Evolutionary conservation across 2,797 vertebrate species (phyloP).

Genomic region (Chiropotes sagulatus): DNA sequence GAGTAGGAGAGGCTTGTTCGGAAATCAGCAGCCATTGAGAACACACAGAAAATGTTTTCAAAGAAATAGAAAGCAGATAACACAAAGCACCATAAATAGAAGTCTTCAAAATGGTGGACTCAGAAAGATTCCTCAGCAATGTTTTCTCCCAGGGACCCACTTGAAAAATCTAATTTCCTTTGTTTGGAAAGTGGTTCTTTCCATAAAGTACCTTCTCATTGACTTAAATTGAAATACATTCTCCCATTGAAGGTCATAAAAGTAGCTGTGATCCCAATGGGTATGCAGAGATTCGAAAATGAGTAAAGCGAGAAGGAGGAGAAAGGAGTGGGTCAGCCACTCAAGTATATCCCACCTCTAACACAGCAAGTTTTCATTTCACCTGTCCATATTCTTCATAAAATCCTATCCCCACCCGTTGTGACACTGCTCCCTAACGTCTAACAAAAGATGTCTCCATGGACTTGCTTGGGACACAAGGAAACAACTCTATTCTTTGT

Average conservation of each 20-base stretch:
- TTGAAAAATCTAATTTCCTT: neutral
- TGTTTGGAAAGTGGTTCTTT: neutral
- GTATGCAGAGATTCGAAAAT: neutral
- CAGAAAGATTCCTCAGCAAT: neutral
- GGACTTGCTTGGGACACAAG: neutral
- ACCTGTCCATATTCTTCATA: neutral
- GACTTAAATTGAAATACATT: neutral
- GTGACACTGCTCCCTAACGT: neutral
- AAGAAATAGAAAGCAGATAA: conserved; percentile 19
- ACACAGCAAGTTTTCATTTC: neutral
- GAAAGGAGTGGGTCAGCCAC: neutral
- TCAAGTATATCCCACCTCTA: neutral
- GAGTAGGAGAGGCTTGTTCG: conserved; percentile 73
- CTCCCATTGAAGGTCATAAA: neutral
- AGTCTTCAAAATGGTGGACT: neutral
- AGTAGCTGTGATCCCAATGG: neutral
- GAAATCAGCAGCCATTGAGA: conserved; percentile 69
- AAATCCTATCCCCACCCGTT: neutral
- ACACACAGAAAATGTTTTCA: neutral
- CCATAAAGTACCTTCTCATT: neutral
- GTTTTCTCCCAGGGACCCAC: neutral
- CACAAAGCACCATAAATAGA: neutral
- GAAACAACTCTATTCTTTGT: neutral
- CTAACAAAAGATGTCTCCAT: neutral
- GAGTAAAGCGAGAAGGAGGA: neutral